These are phyloP conservation scores for Pseudomugil gertrudae DNA, from an alignment of 2,797 vertebrate genomes.

Conservation along the genomic window DNA sequence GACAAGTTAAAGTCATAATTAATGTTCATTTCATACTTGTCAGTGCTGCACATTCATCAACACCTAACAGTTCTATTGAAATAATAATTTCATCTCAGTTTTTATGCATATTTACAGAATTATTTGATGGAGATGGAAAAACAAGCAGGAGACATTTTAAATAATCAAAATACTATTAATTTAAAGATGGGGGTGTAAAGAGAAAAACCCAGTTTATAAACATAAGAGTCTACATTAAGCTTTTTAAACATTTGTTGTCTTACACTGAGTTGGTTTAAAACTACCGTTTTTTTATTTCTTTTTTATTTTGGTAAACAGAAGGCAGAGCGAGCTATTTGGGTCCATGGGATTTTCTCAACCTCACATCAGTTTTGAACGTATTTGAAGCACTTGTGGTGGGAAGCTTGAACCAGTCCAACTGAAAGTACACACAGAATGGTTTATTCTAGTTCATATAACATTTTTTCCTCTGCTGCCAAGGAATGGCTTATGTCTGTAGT, in stretches of 20 bases:
- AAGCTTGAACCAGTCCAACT: slow-evolving; percentile 75
- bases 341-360: slow-evolving; percentile 73
- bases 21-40: slow-evolving; percentile 9
- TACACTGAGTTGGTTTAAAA: slow-evolving; percentile 18
- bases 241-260: slow-evolving; percentile 4
- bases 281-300: slow-evolving; percentile 41
- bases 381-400: slow-evolving; percentile 71
- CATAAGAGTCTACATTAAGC: background rate
- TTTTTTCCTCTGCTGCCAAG: slow-evolving; percentile 76
- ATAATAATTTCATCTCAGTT: background rate
- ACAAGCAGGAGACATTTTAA: background rate
- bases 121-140: slow-evolving; percentile 6
- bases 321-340: slow-evolving; percentile 60
- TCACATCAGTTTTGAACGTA: slow-evolving; percentile 74
- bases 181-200: background rate
- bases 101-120: background rate
- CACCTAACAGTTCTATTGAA: slow-evolving; percentile 12
- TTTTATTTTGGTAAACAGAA: slow-evolving; percentile 54
- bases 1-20: slow-evolving; percentile 14
- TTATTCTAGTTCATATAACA: slow-evolving; percentile 75
- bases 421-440: slow-evolving; percentile 82
- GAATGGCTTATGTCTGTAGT: slow-evolving; percentile 74
- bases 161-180: background rate
- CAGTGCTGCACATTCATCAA: slow-evolving; percentile 9
- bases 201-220: background rate